Base-by-base conservation (phyloP, 2,797 vertebrate species). In the Xiphophorus birchmanni region DNA sequence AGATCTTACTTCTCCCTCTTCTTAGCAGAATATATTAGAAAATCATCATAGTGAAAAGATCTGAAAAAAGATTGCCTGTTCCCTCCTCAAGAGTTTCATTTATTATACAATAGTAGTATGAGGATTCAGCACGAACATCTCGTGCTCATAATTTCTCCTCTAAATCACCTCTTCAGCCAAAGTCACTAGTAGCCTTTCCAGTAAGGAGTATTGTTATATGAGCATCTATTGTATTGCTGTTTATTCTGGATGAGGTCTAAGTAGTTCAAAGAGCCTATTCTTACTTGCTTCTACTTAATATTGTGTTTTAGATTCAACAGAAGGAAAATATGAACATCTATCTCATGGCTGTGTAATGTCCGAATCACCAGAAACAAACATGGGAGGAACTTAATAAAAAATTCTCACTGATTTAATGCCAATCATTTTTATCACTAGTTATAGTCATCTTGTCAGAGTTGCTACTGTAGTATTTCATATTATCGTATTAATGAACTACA, bases 191-290 rank as follows among this genome's bases (percentile, higher is more conserved):
- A 63, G n/a, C 0, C 35, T 69, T 85, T 77, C 82, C 83, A 91
- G 85, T 84, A 73, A 63, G 35, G 48, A 73, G 79, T 60, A 58
- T 83, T 84, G 78, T 76, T 79, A 50, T 77, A 79, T 4, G 1
- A 45, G 79, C 48, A 76, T 58, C 72, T 65, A 85, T 77, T 87
- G 85, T 86, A 47, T 82, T 1, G 9, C 29, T 87, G 89, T 91
- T 93, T 92, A 77, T 85, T 89, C 81, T 93, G 90, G 91, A 90
- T 29, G 45, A 72, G 71, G 21, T 52, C 60, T 80, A 37, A 74
- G 80, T 37, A 78, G 87, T 90, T 88, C 80, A 82, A 87, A 82
- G 79, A 89, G 63, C 75, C 48, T 63, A 40, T 83, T 87, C 82
- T 74, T 83, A 45, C 75, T 67, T 60, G 48, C 65, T 74, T 87